phyloP scores from a whole-genome alignment of 1,140 invertebrate species.

The Orius insidiosus region DNA sequence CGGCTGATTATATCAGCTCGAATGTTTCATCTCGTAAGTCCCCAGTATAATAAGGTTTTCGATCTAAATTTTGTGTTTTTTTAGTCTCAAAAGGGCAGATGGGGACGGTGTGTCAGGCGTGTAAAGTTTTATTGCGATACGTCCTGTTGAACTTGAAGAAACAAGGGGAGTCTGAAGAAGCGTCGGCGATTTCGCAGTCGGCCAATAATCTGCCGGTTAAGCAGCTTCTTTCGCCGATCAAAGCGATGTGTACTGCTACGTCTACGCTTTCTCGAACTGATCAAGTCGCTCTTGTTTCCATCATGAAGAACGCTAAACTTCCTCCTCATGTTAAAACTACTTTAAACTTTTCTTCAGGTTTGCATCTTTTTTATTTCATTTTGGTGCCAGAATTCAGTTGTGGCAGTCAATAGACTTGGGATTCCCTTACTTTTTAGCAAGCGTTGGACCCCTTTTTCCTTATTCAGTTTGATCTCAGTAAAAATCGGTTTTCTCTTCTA shows the following conservation, averaged over 20 bases:
- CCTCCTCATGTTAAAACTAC: slow-evolving; percentile 37
- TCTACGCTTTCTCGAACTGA: slow-evolving; percentile 35
- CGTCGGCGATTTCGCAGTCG: slow-evolving; percentile 10
- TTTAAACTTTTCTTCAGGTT: slow-evolving; percentile 16
- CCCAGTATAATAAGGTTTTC: slow-evolving; percentile 7
- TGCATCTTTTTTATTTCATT: no score
- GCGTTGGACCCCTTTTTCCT: no score
- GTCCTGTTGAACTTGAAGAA: slow-evolving; percentile 33
- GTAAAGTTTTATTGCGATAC: slow-evolving; percentile 36
- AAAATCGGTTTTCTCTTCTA: no score
- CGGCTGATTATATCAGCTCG: slow-evolving; percentile 51
- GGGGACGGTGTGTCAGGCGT: slow-evolving; percentile 34
- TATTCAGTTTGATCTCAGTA: no score
- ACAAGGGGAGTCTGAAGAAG: slow-evolving; percentile 14
- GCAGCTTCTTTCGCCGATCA: slow-evolving; percentile 37
- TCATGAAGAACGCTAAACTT: slow-evolving; percentile 47
- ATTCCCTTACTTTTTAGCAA: no score
- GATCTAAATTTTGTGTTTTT: slow-evolving; percentile 19
- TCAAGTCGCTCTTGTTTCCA: slow-evolving; percentile 39
- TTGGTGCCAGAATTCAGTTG: no score
- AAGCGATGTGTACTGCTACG: slow-evolving; percentile 38
- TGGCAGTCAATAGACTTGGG: no score
- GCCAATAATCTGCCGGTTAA: slow-evolving; percentile 27
- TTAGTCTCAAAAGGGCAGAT: slow-evolving; percentile 45
- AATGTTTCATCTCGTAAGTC: slow-evolving; percentile 17